Evolutionary conservation across 2,888 invertebrate species (phyloP).

Genomic region (Anoncus sp.): DNA sequence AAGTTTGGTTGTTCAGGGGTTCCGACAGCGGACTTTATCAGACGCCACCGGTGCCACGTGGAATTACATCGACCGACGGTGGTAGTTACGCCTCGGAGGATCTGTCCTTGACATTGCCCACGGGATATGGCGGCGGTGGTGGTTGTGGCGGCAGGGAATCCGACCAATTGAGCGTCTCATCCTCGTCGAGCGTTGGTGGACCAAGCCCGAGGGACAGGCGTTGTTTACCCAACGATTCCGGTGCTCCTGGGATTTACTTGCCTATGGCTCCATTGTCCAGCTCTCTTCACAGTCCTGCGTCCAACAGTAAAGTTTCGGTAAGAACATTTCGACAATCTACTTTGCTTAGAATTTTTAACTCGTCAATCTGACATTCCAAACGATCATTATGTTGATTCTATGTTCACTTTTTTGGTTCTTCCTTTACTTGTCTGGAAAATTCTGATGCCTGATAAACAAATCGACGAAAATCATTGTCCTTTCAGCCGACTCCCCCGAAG

Average conservation of each 20-base stretch:
- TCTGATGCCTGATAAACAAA: too few species aligned
- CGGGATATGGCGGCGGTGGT: constrained; percentile 83
- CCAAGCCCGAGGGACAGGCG: constrained; percentile 83
- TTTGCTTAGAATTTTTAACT: too few species aligned
- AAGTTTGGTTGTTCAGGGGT: constrained; percentile 83
- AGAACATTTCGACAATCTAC: constrained; percentile 62
- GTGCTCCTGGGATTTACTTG: constrained; percentile 84
- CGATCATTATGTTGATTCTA: too few species aligned
- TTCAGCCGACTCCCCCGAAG: constrained; percentile 93
- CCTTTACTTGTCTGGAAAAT: too few species aligned
- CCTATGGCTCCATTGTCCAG: constrained; percentile 85
- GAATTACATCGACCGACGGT: constrained; percentile 85
- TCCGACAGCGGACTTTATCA: constrained; percentile 86
- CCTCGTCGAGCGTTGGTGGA: constrained; percentile 86
- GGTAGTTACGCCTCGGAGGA: constrained; percentile 86
- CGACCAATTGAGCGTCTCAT: constrained; percentile 87
- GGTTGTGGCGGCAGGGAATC: constrained; percentile 85
- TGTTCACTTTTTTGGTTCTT: too few species aligned
- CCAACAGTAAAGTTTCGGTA: constrained; percentile 87
- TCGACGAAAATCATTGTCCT: too few species aligned
- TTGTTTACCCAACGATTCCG: constrained; percentile 83
- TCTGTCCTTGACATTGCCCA: constrained; percentile 82
- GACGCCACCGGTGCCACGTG: constrained; percentile 85
- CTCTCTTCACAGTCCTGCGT: constrained; percentile 85
- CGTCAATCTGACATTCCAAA: too few species aligned